phyloP scores from a whole-genome alignment of 2,888 invertebrate species.

The Hirtodrosophila duncani region DNA sequence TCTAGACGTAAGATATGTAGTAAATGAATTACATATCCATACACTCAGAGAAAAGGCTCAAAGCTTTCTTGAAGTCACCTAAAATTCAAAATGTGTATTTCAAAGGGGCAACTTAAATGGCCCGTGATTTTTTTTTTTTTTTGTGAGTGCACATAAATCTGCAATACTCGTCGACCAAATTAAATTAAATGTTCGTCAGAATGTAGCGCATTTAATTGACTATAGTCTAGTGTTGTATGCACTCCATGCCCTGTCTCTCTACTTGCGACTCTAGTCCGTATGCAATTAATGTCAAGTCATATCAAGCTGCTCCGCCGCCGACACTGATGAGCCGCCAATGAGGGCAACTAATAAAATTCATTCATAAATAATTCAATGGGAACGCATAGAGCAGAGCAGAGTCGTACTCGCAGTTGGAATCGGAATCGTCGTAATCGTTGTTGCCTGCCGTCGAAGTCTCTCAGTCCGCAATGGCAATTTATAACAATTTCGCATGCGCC shows the following conservation, averaged over 20 bases:
- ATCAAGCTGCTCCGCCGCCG: constrained; percentile 43
- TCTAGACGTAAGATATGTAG: neutral
- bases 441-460: neutral
- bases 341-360: constrained; percentile 73
- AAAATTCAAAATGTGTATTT: too few relatives aligned
- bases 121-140: too few relatives aligned
- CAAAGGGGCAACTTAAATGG: too few relatives aligned
- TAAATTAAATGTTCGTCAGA: constrained; percentile 62
- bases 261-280: constrained; percentile 10
- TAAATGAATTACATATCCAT: too few relatives aligned
- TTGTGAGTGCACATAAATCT: too few relatives aligned
- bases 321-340: constrained; percentile 70
- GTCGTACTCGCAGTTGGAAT: neutral
- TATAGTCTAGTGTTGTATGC: too few relatives aligned
- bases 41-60: too few relatives aligned
- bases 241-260: constrained; percentile 1
- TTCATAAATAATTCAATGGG: constrained; percentile 73
- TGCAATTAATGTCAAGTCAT: constrained; percentile 68
- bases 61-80: too few relatives aligned
- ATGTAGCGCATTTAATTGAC: constrained; percentile 67
- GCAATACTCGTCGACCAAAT: constrained; percentile 47
- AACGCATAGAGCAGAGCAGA: constrained; percentile 2
- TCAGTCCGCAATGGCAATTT: constrained; percentile 47
- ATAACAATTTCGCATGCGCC: constrained; percentile 68
- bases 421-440: too few relatives aligned